Evolutionary conservation across 2,888 invertebrate species (phyloP), one percentile per base, ranked within the genome.

Genomic region (Trachelus stipa): DNA sequence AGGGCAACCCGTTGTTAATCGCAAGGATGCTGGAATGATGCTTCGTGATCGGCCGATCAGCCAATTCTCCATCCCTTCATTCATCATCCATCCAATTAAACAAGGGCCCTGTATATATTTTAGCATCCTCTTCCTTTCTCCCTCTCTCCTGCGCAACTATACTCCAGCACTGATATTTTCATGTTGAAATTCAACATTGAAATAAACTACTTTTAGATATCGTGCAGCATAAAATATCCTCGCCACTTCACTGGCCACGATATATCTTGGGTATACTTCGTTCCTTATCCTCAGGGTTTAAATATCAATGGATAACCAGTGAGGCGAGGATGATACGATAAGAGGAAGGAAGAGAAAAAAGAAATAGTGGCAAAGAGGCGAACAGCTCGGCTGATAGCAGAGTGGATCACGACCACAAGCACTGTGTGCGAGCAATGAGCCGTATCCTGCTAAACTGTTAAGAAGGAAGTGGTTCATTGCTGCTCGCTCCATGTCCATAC

Each of bases 361-460:
- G 56, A 56, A 56, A 56, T 56, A 23, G 56, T 56, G 56, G 56
- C 56, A 56, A 56, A 56, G 56, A 56, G 56, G 56, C 56, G 56
- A 56, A 84, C 84, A 85, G 83, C 79, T 82, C 83, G 85, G 85
- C 85, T 87, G 87, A 87, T 88, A 88, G 87, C 87, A 86, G 85
- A 84, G 88, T 89, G 87, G 88, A 90, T 89, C 88, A 88, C 88
- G 87, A 89, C 85, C 85, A 87, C 86, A 87, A 88, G 87, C 87
- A 88, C 88, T 86, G 88, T 89, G 89, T 84, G 82, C 87, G 86
- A 89, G 87, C 91, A 92, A 92, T 91, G 91, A 91, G 91, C 89
- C 90, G 91, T 91, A 92, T 92, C 92, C 92, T 92, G 91, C 91
- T 91, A 90, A 90, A 91, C 91, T 90, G 90, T 91, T 92, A 92